phyloP scores from a whole-genome alignment of 2,113 vertebrate genomes.

The Corvus cornix region DNA sequence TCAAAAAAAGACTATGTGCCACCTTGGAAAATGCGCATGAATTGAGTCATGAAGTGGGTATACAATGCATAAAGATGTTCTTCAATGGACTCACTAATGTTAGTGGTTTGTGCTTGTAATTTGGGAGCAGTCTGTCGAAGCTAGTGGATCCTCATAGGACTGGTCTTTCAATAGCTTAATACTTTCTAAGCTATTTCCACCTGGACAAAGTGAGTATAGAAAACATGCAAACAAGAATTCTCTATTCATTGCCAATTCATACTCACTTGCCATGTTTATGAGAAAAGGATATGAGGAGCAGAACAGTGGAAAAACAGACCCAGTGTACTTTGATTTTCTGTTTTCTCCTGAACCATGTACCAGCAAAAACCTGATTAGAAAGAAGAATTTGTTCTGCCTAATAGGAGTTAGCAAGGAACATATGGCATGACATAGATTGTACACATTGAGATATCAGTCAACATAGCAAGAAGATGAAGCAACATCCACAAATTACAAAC shows the following conservation, averaged over 20 bases:
- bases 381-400: conserved; percentile 19
- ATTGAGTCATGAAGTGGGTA: not conserved
- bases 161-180: not conserved
- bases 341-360: not conserved
- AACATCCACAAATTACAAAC: conserved; percentile 53
- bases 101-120: not conserved
- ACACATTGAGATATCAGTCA: conserved; percentile 53
- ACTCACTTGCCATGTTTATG: not conserved
- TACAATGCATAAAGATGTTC: not conserved
- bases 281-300: not conserved
- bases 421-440: conserved; percentile 44
- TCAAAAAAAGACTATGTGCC: not conserved
- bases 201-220: not conserved
- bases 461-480: conserved; percentile 45
- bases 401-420: conserved; percentile 32
- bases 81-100: not conserved
- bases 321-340: not conserved
- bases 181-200: not conserved
- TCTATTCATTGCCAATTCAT: not conserved
- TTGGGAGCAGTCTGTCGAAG: not conserved
- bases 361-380: conserved; percentile 11
- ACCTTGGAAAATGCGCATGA: not conserved
- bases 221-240: not conserved
- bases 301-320: not conserved
- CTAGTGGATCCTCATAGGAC: not conserved